phyloP scores from a whole-genome alignment of 2,113 vertebrate species.

The Balaeniceps rex region DNA sequence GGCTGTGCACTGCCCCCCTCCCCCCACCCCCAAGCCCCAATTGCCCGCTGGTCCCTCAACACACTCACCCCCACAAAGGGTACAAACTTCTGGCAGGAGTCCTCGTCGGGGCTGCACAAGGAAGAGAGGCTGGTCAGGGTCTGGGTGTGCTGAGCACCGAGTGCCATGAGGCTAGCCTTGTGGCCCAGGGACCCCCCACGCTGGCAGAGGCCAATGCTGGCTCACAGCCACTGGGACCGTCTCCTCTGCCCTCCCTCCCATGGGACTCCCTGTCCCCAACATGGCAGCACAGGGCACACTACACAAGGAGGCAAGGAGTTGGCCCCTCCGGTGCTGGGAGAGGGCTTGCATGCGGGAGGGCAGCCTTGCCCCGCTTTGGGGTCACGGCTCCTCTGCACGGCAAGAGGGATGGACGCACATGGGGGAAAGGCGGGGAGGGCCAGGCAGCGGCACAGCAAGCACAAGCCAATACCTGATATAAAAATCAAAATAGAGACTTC shows the following conservation, averaged over 20 bases:
- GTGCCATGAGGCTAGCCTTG: not conserved
- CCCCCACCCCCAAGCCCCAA: not conserved
- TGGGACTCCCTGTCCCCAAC: not conserved
- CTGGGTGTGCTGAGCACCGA: not conserved
- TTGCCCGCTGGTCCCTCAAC: not conserved
- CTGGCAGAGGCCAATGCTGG: not conserved
- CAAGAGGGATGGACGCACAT: conserved; percentile 39
- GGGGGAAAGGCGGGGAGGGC: not conserved
- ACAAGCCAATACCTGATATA: conserved; percentile 88
- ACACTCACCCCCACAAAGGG: conserved; percentile 89
- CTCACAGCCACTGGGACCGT: not conserved
- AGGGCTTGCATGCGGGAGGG: conserved; percentile 21
- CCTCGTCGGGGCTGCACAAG: conserved; percentile 82
- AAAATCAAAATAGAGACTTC: conserved; percentile 95
- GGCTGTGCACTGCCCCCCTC: not conserved
- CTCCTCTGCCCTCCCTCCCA: conserved; percentile 13
- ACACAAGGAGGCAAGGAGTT: conserved; percentile 17
- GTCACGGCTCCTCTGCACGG: conserved; percentile 38
- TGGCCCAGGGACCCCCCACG: not conserved
- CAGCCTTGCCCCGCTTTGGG: not conserved
- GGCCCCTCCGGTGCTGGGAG: not conserved
- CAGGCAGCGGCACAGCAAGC: conserved; percentile 65
- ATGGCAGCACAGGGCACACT: conserved; percentile 56
- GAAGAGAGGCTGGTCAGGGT: not conserved
- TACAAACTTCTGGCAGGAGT: conserved; percentile 94